Conservation (phyloP, 35 echinoderm and acorn worm genomes). For the Apostichopus parvimensis region DNA sequence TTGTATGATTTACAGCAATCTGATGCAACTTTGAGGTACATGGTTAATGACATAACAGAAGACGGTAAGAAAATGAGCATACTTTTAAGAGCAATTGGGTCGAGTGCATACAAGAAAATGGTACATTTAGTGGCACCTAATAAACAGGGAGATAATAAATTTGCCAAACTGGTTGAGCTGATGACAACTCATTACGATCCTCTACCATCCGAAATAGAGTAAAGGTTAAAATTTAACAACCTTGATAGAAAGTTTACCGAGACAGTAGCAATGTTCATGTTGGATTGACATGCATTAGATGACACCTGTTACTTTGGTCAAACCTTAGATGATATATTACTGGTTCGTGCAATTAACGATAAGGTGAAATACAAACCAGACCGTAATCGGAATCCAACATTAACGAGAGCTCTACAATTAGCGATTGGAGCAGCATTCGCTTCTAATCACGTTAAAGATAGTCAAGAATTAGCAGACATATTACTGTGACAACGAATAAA, state of each 20-base stretch:
- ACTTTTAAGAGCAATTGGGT: constrained; percentile 16
- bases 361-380: constrained; percentile 44
- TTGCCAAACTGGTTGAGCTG: neutral
- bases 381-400: constrained; percentile 46
- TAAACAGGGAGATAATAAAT: constrained; percentile 56
- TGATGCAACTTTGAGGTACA: too few relatives aligned
- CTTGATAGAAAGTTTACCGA: constrained; percentile 42
- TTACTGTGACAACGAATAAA: neutral
- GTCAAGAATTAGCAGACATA: neutral
- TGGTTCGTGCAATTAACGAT: constrained; percentile 76
- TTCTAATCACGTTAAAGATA: neutral
- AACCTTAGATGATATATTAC: neutral
- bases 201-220: constrained; percentile 49
- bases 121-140: constrained; percentile 48
- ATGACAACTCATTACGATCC: constrained; percentile 67
- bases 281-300: too few relatives aligned
- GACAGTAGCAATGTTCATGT: constrained; percentile 49
- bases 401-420: constrained; percentile 20
- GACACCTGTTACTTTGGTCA: constrained; percentile 65
- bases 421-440: neutral
- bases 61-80: constrained; percentile 39
- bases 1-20: too few relatives aligned
- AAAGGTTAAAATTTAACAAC: constrained; percentile 68
- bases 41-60: constrained; percentile 53
- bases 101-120: constrained; percentile 37